Conservation (phyloP, 2,888 invertebrate species). For the Muschampia plurimacula region DNA sequence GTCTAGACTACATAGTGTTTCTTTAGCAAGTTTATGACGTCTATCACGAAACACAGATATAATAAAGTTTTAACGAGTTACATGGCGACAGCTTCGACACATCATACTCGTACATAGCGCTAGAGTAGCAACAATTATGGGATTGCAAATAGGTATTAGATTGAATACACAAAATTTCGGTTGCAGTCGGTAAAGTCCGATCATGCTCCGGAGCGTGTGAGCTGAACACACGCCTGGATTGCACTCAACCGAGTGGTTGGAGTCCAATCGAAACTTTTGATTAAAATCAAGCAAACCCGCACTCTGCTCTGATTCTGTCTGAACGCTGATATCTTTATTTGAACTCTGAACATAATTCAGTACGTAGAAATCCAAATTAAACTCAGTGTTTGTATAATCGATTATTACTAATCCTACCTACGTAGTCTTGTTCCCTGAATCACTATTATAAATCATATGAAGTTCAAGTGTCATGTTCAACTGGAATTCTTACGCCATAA, state of each 20-base stretch:
- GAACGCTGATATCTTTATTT: slow-evolving; percentile 81
- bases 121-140: slow-evolving; percentile 73
- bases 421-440: slow-evolving; percentile 5
- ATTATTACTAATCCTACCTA: slow-evolving; percentile 50
- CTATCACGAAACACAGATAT: slow-evolving; percentile 48
- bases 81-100: slow-evolving; percentile 49
- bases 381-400: slow-evolving; percentile 70
- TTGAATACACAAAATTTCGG: slow-evolving; percentile 72
- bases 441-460: slow-evolving; percentile 32
- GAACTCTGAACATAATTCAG: slow-evolving; percentile 70
- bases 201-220: slow-evolving; percentile 52
- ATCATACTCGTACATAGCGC: slow-evolving; percentile 48
- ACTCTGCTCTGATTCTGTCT: slow-evolving; percentile 63
- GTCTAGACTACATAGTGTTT: too few relatives aligned
- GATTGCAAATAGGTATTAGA: slow-evolving; percentile 76
- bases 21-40: slow-evolving; percentile 47
- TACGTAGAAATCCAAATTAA: slow-evolving; percentile 68
- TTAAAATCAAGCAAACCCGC: slow-evolving; percentile 83
- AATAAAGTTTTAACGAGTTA: slow-evolving; percentile 73
- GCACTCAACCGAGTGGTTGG: slow-evolving; percentile 71
- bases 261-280: slow-evolving; percentile 84
- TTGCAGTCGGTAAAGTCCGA: slow-evolving; percentile 71
- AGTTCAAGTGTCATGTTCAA: neutral
- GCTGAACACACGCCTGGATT: slow-evolving; percentile 60
- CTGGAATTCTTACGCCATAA: neutral